Conservation (phyloP, 2,797 vertebrate genomes). For the Cetoscarus ocellatus region DNA sequence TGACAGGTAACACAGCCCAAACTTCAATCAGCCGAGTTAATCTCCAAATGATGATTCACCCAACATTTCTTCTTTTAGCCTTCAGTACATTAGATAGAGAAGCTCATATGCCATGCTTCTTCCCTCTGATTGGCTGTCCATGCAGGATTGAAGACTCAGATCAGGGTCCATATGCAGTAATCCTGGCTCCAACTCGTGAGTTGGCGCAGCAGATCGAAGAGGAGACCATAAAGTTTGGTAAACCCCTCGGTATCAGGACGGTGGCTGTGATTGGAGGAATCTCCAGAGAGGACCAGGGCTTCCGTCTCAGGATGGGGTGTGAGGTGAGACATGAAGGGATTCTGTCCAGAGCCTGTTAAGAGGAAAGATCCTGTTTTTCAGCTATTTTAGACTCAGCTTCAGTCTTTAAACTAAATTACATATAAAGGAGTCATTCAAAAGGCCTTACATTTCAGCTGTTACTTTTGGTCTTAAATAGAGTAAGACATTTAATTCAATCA, state of each 20-base stretch:
- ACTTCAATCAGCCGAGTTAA: not conserved
- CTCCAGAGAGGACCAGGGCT: slow-evolving; percentile 98
- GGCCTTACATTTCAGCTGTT: too few relatives aligned
- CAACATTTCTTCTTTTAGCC: too few relatives aligned
- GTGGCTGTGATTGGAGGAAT: slow-evolving; percentile 98
- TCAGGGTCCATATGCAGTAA: slow-evolving; percentile 97
- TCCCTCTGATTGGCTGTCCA: not conserved
- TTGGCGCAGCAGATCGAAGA: slow-evolving; percentile 99
- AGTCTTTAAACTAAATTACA: too few relatives aligned
- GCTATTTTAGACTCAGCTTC: too few relatives aligned
- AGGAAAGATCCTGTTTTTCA: not conserved
- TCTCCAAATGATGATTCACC: not conserved
- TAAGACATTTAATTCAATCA: too few relatives aligned
- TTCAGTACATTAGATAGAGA: not conserved
- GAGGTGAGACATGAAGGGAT: slow-evolving; percentile 84
- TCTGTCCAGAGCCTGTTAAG: not conserved
- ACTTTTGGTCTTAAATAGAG: too few relatives aligned
- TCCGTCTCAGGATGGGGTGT: slow-evolving; percentile 97
- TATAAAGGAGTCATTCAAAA: too few relatives aligned
- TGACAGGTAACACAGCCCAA: slow-evolving; percentile 86
- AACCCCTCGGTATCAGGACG: slow-evolving; percentile 95
- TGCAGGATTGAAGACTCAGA: slow-evolving; percentile 96
- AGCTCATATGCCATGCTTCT: not conserved
- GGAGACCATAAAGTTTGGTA: slow-evolving; percentile 98
- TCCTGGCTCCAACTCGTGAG: slow-evolving; percentile 97